Evolutionary conservation across 1,140 invertebrate species (phyloP).

Genomic region (Thalassaphorura encarpata): DNA sequence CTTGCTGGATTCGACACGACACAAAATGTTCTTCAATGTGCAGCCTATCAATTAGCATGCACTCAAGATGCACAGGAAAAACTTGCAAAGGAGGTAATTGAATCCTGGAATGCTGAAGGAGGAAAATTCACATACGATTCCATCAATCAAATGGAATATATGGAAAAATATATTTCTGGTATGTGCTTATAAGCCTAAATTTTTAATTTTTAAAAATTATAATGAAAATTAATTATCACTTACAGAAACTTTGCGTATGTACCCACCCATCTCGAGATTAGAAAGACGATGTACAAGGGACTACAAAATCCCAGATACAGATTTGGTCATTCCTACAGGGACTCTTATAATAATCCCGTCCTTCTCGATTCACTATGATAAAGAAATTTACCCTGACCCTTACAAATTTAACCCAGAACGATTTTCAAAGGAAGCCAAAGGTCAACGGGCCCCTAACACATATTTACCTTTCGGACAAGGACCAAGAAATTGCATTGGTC

Average conservation of each 20-base stretch:
- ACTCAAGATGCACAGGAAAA: slow-evolving; percentile 39
- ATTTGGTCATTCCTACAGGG: slow-evolving; percentile 41
- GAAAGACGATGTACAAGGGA: slow-evolving; percentile 39
- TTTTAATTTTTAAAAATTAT: slow-evolving; percentile 17
- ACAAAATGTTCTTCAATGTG: slow-evolving; percentile 35
- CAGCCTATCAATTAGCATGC: slow-evolving; percentile 36
- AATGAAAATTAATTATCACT: neutral
- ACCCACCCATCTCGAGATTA: slow-evolving; percentile 41
- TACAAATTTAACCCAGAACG: slow-evolving; percentile 46
- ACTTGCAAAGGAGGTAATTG: slow-evolving; percentile 35
- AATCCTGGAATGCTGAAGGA: neutral
- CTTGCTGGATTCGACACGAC: slow-evolving; percentile 43
- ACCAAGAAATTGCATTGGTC: slow-evolving; percentile 45
- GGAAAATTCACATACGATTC: slow-evolving; percentile 15
- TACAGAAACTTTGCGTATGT: slow-evolving; percentile 43
- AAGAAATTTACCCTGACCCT: slow-evolving; percentile 43
- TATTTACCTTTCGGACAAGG: slow-evolving; percentile 47
- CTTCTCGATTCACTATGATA: slow-evolving; percentile 43
- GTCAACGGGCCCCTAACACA: slow-evolving; percentile 34
- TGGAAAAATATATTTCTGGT: slow-evolving; percentile 34
- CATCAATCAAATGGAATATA: slow-evolving; percentile 6
- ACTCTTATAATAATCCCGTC: slow-evolving; percentile 42
- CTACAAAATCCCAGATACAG: slow-evolving; percentile 42
- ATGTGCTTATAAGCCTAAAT: slow-evolving; percentile 13
- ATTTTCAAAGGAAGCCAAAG: slow-evolving; percentile 35